These are phyloP conservation scores for Hedya salicella DNA, from an alignment of 2,888 invertebrate genomes.

Conservation along the genomic window DNA sequence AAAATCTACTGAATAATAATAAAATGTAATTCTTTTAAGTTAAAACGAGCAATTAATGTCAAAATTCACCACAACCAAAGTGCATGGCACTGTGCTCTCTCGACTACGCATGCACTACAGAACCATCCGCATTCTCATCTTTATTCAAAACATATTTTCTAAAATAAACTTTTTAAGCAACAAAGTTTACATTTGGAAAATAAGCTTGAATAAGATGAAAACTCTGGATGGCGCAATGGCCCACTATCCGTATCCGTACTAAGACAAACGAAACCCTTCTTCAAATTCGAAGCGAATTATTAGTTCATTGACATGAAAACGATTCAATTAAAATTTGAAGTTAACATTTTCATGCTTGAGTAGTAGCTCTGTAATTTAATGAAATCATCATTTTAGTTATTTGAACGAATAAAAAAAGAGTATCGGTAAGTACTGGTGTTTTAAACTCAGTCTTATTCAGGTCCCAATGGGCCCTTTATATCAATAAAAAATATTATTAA, in stretches of 20 bases:
- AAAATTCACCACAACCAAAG: slow-evolving; percentile 80
- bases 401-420: background rate
- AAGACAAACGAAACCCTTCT: slow-evolving; percentile 27
- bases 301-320: slow-evolving; percentile 46
- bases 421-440: background rate
- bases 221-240: slow-evolving; percentile 18
- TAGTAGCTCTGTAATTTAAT: slow-evolving; percentile 22
- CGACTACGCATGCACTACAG: slow-evolving; percentile 80
- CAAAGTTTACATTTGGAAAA: slow-evolving; percentile 42
- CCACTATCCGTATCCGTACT: slow-evolving; percentile 41
- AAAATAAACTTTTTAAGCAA: slow-evolving; percentile 33
- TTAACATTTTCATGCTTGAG: slow-evolving; percentile 26
- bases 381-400: background rate
- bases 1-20: slow-evolving; percentile 60
- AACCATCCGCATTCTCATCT: slow-evolving; percentile 48
- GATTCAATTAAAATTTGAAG: slow-evolving; percentile 18
- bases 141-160: slow-evolving; percentile 43
- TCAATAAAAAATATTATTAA: too few relatives aligned
- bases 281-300: slow-evolving; percentile 23
- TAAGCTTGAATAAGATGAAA: slow-evolving; percentile 38
- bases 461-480: too few relatives aligned
- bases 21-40: slow-evolving; percentile 40
- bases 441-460: background rate
- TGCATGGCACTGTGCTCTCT: slow-evolving; percentile 77
- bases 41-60: slow-evolving; percentile 45